These are phyloP conservation scores for Crematogaster levior DNA, from an alignment of 2,888 invertebrate species.

Conservation along the genomic window DNA sequence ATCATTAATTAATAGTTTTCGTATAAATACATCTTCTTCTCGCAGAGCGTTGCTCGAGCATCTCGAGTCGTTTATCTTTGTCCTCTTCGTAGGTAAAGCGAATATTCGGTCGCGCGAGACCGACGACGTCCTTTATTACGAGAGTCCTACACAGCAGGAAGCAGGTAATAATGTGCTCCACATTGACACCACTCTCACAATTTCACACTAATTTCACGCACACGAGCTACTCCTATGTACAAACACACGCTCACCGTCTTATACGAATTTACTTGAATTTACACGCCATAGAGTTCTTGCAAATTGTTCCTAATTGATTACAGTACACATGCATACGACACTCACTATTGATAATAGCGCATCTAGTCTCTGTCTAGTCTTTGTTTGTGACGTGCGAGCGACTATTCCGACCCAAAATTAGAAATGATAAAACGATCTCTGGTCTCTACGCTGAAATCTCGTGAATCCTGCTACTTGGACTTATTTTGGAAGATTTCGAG, in stretches of 20 bases:
- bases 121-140: slow-evolving; percentile 39
- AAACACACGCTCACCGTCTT: slow-evolving; percentile 30
- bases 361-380: slow-evolving; percentile 59
- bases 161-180: slow-evolving; percentile 56
- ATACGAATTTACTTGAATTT: slow-evolving; percentile 20
- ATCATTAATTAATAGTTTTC: slow-evolving; percentile 22
- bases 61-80: slow-evolving; percentile 51
- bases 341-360: slow-evolving; percentile 31
- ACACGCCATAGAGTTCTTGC: not conserved
- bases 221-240: slow-evolving; percentile 39
- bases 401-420: slow-evolving; percentile 82
- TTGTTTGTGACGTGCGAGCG: slow-evolving; percentile 84
- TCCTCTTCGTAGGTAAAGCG: slow-evolving; percentile 65
- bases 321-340: slow-evolving; percentile 24
- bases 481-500: not conserved
- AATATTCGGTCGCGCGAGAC: slow-evolving; percentile 35
- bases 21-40: slow-evolving; percentile 31
- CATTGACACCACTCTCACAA: slow-evolving; percentile 15
- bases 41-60: not conserved
- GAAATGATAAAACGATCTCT: slow-evolving; percentile 65
- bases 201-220: slow-evolving; percentile 34
- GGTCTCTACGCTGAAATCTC: slow-evolving; percentile 50
- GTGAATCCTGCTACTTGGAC: slow-evolving; percentile 46
- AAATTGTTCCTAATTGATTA: slow-evolving; percentile 31
- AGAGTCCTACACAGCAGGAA: slow-evolving; percentile 58